Percentiles rank a stretch among this genome's conserved stretches.
Evolutionary conservation across 64 coral and sea anemone genomes (phyloP).

Genomic region (Pachyseris speciosa): DNA sequence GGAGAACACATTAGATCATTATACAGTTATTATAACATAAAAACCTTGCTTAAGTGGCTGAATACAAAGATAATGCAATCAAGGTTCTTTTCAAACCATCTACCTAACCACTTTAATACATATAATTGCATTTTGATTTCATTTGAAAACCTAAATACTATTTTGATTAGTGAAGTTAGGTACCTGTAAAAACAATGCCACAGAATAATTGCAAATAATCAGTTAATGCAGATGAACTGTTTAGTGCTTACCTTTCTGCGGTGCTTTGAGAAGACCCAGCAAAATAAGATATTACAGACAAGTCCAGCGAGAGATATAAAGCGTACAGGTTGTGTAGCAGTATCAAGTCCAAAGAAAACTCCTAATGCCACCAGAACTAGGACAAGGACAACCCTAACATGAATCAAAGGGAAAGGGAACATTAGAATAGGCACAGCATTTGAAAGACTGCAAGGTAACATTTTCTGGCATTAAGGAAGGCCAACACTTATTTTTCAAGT

Average conservation of each 20-base stretch:
- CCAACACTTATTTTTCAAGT: neutral
- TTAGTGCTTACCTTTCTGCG: slow-evolving; percentile 80
- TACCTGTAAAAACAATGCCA: too few relatives aligned
- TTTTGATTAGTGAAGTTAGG: too few relatives aligned
- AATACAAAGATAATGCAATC: too few relatives aligned
- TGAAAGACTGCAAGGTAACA: neutral
- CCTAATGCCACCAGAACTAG: slow-evolving; percentile 65
- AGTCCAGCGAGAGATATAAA: slow-evolving; percentile 88
- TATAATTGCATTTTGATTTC: too few relatives aligned
- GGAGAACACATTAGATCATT: neutral
- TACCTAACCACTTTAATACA: too few relatives aligned
- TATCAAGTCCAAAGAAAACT: slow-evolving; percentile 91
- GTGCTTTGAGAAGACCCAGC: slow-evolving; percentile 74
- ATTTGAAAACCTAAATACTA: too few relatives aligned
- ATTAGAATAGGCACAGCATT: neutral
- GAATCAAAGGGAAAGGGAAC: neutral
- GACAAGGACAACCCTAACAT: slow-evolving; percentile 46
- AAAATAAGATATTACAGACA: slow-evolving; percentile 67
- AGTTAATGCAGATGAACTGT: too few relatives aligned
- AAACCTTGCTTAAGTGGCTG: too few relatives aligned
- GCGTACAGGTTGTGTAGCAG: slow-evolving; percentile 74
- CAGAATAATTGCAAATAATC: too few relatives aligned
- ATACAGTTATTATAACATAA: too few relatives aligned
- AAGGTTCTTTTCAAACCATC: too few relatives aligned
- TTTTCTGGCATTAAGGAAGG: neutral